A percentile compares a stretch with the other conserved stretches of the same genome.
Evolutionary conservation across 2,113 vertebrate species (phyloP).

Genomic region (Mobula birostris): DNA sequence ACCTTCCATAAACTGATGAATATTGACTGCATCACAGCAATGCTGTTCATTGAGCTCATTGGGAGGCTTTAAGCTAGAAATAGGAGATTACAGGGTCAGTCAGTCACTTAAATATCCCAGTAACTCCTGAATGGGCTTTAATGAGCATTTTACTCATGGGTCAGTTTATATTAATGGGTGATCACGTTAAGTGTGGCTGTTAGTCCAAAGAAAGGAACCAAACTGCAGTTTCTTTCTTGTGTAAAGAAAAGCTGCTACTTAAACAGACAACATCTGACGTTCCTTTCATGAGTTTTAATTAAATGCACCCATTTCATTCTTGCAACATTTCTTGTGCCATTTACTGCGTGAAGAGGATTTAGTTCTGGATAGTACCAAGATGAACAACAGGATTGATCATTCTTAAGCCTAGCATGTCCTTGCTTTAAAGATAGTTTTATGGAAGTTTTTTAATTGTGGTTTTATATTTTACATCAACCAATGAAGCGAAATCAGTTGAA

Average conservation of each 20-base stretch:
- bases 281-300: slow-evolving; percentile 30
- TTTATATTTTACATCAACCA: no score
- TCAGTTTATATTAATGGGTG: slow-evolving; percentile 60
- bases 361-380: background rate
- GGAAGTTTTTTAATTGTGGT: background rate
- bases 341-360: background rate
- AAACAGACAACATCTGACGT: slow-evolving; percentile 22
- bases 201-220: slow-evolving; percentile 39
- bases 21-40: slow-evolving; percentile 22
- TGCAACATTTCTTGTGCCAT: background rate
- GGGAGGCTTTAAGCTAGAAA: slow-evolving; percentile 31
- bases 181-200: slow-evolving; percentile 44
- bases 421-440: background rate
- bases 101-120: slow-evolving; percentile 31
- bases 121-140: slow-evolving; percentile 54
- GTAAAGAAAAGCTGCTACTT: background rate
- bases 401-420: background rate
- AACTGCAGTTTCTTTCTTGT: background rate
- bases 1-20: background rate
- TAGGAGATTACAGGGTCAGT: slow-evolving; percentile 16
- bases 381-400: background rate
- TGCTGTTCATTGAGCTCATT: slow-evolving; percentile 5
- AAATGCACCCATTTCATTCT: background rate
- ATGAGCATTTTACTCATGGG: slow-evolving; percentile 64
- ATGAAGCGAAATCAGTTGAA: no score